Conservation (phyloP, 2,113 vertebrate genomes). For the Xenopus borealis region DNA sequence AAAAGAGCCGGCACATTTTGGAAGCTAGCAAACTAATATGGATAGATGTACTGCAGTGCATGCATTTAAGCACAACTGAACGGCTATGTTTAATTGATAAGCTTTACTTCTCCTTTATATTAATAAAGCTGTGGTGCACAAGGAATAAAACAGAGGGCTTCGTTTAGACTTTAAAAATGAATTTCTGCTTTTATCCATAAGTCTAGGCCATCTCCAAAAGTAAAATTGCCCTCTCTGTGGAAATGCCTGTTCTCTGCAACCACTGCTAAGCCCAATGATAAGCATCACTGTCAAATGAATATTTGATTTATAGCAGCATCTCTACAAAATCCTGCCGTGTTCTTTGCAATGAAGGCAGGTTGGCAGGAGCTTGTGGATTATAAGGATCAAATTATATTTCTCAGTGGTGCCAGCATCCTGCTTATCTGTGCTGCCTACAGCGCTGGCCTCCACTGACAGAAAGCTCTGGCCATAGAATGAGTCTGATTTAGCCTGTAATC, state of each 20-base stretch:
- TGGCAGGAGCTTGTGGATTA: slow-evolving; percentile 10
- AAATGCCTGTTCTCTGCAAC: neutral
- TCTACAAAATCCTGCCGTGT: slow-evolving; percentile 23
- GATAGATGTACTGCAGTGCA: too few species aligned
- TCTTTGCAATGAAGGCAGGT: slow-evolving; percentile 2
- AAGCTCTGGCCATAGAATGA: slow-evolving; percentile 3
- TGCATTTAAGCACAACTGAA: too few species aligned
- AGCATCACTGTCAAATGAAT: slow-evolving; percentile 23
- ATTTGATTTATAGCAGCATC: slow-evolving; percentile 30
- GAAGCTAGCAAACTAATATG: too few species aligned
- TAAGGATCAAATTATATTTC: slow-evolving; percentile 22
- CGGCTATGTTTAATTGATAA: too few species aligned
- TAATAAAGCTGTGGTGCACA: too few species aligned
- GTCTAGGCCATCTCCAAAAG: neutral
- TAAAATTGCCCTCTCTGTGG: too few species aligned
- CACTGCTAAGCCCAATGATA: slow-evolving; percentile 11
- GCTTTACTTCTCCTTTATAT: too few species aligned
- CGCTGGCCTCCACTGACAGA: slow-evolving; percentile 18
- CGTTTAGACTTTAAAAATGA: too few species aligned
- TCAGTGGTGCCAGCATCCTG: slow-evolving; percentile 6
- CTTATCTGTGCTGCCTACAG: slow-evolving; percentile 23
- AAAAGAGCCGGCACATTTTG: too few species aligned
- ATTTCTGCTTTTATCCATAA: too few species aligned
- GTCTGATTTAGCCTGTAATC: slow-evolving; percentile 29
- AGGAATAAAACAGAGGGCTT: too few species aligned